Evolutionary conservation across 1,140 invertebrate genomes (phyloP).

Genomic region (Acyrthosiphon pisum): DNA sequence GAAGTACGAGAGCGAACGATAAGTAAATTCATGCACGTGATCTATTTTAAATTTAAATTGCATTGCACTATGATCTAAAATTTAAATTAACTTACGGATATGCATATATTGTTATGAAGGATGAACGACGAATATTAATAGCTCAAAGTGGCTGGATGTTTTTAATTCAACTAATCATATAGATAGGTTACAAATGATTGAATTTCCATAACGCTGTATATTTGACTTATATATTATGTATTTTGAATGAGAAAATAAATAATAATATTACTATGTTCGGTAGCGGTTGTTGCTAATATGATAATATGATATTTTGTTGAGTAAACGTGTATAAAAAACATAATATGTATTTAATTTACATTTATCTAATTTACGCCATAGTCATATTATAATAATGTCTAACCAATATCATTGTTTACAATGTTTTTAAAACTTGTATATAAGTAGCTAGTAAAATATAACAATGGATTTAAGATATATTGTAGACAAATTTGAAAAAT

Average conservation of each 20-base stretch:
- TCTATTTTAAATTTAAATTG: neutral
- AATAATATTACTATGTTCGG: neutral
- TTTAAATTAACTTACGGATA: neutral
- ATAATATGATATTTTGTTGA: no score
- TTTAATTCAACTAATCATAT: neutral
- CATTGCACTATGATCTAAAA: neutral
- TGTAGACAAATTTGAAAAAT: neutral
- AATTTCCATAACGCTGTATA: neutral
- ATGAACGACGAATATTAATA: neutral
- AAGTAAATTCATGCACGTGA: neutral
- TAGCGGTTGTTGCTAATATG: neutral
- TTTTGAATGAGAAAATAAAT: neutral
- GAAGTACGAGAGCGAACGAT: neutral
- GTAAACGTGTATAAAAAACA: neutral
- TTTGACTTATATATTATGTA: neutral
- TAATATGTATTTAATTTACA: neutral
- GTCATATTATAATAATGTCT: no score
- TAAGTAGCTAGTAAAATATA: neutral
- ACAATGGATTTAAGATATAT: neutral
- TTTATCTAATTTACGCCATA: neutral
- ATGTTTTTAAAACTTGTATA: neutral
- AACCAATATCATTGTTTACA: neutral
- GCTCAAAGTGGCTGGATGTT: neutral
- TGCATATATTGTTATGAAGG: neutral
- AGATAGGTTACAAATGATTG: neutral